Evolutionary conservation across 2,888 invertebrate species (phyloP).

Genomic region (Nemapogon koenigi): DNA sequence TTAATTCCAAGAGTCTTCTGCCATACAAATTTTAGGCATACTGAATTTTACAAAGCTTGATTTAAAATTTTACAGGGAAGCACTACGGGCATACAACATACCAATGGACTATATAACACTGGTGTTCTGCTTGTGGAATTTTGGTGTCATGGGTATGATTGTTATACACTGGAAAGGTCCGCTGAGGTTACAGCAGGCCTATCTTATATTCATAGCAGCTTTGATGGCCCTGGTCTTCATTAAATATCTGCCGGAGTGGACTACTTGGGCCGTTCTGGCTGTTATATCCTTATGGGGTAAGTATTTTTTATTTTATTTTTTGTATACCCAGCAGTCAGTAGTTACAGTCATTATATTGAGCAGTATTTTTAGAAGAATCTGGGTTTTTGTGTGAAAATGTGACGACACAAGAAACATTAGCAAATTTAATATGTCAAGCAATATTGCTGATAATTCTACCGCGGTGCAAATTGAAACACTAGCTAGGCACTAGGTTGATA

Average conservation of each 20-base stretch:
- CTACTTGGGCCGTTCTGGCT: conserved; percentile 96
- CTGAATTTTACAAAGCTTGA: too few species aligned
- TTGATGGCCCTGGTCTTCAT: conserved; percentile 99
- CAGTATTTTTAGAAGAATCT: too few species aligned
- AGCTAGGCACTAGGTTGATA: too few species aligned
- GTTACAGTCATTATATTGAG: too few species aligned
- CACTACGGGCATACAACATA: conserved; percentile 91
- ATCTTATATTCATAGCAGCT: conserved; percentile 96
- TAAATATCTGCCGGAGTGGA: conserved; percentile 99
- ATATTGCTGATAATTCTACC: too few species aligned
- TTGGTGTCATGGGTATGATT: conserved; percentile 96
- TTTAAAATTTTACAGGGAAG: conserved; percentile 68
- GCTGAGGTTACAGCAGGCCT: conserved; percentile 90
- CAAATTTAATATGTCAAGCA: too few species aligned
- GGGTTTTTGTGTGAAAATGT: too few species aligned
- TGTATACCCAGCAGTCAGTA: too few species aligned
- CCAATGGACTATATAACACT: conserved; percentile 95
- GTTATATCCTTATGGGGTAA: conserved; percentile 98
- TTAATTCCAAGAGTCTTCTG: too few species aligned
- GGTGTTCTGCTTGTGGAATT: conserved; percentile 93
- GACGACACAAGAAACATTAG: too few species aligned
- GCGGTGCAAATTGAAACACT: too few species aligned
- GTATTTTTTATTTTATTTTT: background rate
- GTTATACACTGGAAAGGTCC: conserved; percentile 99
- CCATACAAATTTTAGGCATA: too few species aligned